Conservation (phyloP, 2,113 vertebrate genomes). For the Meleagris gallopavo region DNA sequence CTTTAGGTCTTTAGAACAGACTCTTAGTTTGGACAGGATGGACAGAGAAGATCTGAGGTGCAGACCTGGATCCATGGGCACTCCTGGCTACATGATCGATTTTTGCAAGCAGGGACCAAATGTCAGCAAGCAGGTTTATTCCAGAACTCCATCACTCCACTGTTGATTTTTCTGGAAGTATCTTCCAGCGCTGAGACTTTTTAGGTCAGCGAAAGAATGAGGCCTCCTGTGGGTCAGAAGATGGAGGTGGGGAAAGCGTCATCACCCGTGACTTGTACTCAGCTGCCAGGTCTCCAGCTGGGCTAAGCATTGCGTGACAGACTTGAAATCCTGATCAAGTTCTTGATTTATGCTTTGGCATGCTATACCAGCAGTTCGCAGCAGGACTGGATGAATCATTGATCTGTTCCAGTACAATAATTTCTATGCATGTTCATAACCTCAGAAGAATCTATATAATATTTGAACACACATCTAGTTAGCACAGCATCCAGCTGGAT, state of each 20-base stretch:
- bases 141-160: not conserved
- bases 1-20: not conserved
- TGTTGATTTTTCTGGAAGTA: not conserved
- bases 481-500: not conserved
- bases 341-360: constrained; percentile 54
- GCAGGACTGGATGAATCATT: constrained; percentile 59
- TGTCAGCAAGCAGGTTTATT: not conserved
- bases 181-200: not conserved
- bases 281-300: constrained; percentile 42
- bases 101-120: not conserved
- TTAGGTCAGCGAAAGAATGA: not conserved
- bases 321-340: constrained; percentile 29
- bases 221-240: not conserved
- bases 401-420: constrained; percentile 65
- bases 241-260: not conserved
- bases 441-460: constrained; percentile 29
- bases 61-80: not conserved
- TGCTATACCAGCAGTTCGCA: constrained; percentile 20
- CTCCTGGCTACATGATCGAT: not conserved
- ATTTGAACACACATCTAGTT: not conserved
- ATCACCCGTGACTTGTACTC: constrained; percentile 1
- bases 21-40: not conserved
- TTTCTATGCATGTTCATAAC: constrained; percentile 34
- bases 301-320: constrained; percentile 31
- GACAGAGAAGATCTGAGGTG: rapidly evolving